Base-by-base conservation (phyloP, 2,888 invertebrate genomes). In the Biston betularia region DNA sequence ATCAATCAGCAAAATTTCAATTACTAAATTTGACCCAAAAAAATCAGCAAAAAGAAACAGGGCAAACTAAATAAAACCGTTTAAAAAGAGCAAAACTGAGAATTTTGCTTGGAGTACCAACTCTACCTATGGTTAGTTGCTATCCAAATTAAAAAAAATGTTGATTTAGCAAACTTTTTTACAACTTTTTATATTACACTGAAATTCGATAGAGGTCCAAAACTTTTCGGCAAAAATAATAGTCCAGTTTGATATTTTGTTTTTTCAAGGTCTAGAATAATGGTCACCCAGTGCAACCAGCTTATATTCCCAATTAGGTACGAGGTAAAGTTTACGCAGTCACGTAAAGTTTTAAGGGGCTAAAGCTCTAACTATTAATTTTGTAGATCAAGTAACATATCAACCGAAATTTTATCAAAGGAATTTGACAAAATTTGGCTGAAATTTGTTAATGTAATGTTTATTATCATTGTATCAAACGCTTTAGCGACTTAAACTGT, bases 121-220 rank as follows among this genome's bases (percentile, higher is more conserved):
- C 15, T 24, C 24, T 24, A 33, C 34, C 5, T 38, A 38, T 54
- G 14, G 34, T 38, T 33, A 42, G 33, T 38, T 38, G n/a, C 15
- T 62, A 24, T 48, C 9, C 34, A 56, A 40, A 44, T 35, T 45
- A 38, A 45, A 57, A 57, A 53, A 46, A 8, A 46, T 53, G 52
- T 63, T 52, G 38, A 52, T 52, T 53, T 12, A 12, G 40, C 24
- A 40, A 45, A 53, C 45, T 33, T 57, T 56, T 55, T 50, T 24
- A 55, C 55, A 63, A 49, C 55, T 55, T 56, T 63, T 49, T 55
- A 55, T 49, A 49, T 55, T 63, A 38, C 12, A 53, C 53, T 45
- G 11, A 8, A n/a, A 34, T 34, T 34, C n/a, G 12, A 50, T 34
- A 45, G n/a, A 24, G 11, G 42, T 62, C 48, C 14, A 15, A n/a